These are phyloP conservation scores for Plectropomus leopardus DNA, from an alignment of 2,113 vertebrate species.

Conservation along the genomic window DNA sequence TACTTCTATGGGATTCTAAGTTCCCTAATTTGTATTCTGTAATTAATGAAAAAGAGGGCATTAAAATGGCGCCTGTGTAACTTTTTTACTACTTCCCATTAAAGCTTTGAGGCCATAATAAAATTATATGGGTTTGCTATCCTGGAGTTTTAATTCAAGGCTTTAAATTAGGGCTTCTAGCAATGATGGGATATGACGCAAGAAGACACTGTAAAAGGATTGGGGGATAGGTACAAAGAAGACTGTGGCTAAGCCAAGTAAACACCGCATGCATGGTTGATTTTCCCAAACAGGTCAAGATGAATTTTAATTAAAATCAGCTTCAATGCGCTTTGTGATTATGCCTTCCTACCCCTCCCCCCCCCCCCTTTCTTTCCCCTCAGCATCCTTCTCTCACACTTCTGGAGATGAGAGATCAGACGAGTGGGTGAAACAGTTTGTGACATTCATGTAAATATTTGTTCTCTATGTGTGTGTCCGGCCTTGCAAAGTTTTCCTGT, in stretches of 20 bases:
- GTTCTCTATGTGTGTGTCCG: not conserved
- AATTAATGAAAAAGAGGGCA: slow-evolving; percentile 57
- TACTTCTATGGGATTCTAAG: slow-evolving; percentile 22
- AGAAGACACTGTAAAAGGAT: slow-evolving; percentile 36
- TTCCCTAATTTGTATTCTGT: slow-evolving; percentile 52
- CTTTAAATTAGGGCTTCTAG: slow-evolving; percentile 63
- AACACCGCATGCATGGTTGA: slow-evolving; percentile 59
- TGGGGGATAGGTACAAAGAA: slow-evolving; percentile 23
- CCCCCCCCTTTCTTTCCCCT: slow-evolving; percentile 14
- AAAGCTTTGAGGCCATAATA: slow-evolving; percentile 63
- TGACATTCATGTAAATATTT: slow-evolving; percentile 39
- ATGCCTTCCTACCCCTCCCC: not conserved
- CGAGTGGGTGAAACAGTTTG: slow-evolving; percentile 14
- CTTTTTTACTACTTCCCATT: slow-evolving; percentile 61
- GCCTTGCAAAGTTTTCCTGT: slow-evolving; percentile 9
- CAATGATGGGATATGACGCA: slow-evolving; percentile 54
- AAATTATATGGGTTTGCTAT: slow-evolving; percentile 60
- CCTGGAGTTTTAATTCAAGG: slow-evolving; percentile 63
- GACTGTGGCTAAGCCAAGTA: slow-evolving; percentile 53
- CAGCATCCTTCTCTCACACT: slow-evolving; percentile 22
- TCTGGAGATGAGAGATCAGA: slow-evolving; percentile 25
- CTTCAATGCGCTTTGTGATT: slow-evolving; percentile 38
- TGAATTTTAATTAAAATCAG: slow-evolving; percentile 46
- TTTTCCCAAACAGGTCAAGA: slow-evolving; percentile 53
- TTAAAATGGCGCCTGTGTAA: slow-evolving; percentile 59